Evolutionary conservation across 2,797 vertebrate species (phyloP).

Genomic region (Nothura maculosa): DNA sequence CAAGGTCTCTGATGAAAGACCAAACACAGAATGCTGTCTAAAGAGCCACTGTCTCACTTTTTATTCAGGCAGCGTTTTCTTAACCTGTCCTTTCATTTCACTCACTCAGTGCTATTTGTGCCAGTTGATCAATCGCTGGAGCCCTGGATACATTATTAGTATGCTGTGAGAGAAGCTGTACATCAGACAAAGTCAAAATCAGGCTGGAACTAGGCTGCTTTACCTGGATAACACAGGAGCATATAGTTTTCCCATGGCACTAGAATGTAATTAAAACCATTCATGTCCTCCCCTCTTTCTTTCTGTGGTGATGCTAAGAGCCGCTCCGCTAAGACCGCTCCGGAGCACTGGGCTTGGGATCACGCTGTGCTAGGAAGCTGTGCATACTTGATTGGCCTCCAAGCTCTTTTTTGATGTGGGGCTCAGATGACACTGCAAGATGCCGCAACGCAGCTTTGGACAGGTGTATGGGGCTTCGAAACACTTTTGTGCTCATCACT

Average conservation of each 20-base stretch:
- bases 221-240: not conserved
- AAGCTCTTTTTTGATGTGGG: fast-evolving
- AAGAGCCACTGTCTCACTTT: not conserved
- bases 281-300: not conserved
- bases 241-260: not conserved
- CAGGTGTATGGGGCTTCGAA: not conserved
- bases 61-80: not conserved
- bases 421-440: not conserved
- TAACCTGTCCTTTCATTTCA: not conserved
- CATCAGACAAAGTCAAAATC: not conserved
- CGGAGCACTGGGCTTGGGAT: not conserved
- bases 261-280: conserved; percentile 25
- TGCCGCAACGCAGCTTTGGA: not conserved
- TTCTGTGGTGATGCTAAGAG: not conserved
- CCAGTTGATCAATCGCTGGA: not conserved
- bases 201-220: not conserved
- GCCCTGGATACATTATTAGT: not conserved
- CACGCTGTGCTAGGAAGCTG: not conserved
- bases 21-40: not conserved
- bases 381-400: not conserved
- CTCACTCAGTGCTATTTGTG: not conserved
- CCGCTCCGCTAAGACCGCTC: not conserved
- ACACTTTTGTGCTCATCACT: not conserved
- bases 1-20: not conserved
- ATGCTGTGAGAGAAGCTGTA: not conserved